Evolutionary conservation across 2,797 vertebrate genomes (phyloP).

Genomic region (Morus bassanus): DNA sequence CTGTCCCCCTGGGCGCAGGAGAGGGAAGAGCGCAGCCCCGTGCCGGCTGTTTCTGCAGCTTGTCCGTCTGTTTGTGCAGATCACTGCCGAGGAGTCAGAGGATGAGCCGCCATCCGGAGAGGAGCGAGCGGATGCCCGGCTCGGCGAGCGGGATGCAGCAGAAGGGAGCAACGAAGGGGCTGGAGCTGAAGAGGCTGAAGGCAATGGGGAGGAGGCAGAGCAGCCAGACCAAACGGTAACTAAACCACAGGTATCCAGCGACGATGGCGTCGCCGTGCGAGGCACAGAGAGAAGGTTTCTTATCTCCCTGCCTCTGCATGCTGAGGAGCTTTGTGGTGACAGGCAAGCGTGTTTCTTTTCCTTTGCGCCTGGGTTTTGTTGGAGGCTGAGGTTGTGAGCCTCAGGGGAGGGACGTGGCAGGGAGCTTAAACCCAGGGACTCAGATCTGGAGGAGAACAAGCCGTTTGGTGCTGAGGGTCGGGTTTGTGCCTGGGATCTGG

Average conservation of each 20-base stretch:
- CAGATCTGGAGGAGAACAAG: rapidly evolving
- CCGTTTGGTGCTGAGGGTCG: neutral
- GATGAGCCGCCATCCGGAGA: slow-evolving; percentile 59
- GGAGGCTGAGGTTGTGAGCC: neutral
- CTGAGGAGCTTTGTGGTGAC: neutral
- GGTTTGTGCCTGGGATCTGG: neutral
- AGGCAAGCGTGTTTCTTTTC: neutral
- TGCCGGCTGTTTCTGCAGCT: neutral
- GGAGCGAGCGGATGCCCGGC: slow-evolving; percentile 27
- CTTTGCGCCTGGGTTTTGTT: neutral
- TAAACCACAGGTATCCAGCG: neutral
- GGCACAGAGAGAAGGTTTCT: neutral
- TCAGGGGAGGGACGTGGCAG: rapidly evolving
- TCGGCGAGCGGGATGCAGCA: neutral
- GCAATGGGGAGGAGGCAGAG: slow-evolving; percentile 43
- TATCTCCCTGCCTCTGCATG: neutral
- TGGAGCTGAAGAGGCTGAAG: neutral
- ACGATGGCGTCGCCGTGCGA: rapidly evolving
- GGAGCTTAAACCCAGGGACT: neutral
- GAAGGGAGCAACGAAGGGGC: neutral
- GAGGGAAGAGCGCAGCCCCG: neutral
- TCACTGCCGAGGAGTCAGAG: slow-evolving; percentile 53
- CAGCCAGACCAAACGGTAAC: neutral
- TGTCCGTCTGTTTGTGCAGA: slow-evolving; percentile 64
- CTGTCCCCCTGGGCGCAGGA: neutral